Conservation (phyloP, 2,888 invertebrate species). For the Morinoia aosen region DNA sequence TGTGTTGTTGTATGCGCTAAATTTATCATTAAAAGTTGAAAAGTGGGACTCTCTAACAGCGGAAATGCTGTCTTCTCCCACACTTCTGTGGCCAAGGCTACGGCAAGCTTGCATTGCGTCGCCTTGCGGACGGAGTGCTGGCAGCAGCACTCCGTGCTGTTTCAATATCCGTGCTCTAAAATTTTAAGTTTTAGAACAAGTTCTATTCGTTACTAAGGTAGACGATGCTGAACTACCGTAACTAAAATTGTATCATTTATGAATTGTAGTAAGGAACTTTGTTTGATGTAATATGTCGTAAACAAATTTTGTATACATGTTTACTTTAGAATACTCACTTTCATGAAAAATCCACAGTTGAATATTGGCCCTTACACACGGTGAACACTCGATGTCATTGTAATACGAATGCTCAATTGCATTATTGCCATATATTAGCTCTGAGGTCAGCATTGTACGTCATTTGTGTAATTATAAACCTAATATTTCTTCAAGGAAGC, state of each 20-base stretch:
- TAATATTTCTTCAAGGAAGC: too few relatives aligned
- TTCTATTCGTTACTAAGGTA: not conserved
- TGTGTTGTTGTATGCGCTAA: not conserved
- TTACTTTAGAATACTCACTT: too few relatives aligned
- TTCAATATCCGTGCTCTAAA: not conserved
- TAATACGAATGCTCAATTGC: not conserved
- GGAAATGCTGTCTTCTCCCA: constrained; percentile 29
- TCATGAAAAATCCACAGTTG: not conserved
- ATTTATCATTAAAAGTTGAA: not conserved
- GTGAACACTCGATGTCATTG: not conserved
- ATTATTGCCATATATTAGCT: not conserved
- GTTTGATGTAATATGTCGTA: too few relatives aligned
- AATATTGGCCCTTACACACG: not conserved
- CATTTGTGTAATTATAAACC: too few relatives aligned
- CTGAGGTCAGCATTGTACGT: too few relatives aligned
- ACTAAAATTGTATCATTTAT: not conserved
- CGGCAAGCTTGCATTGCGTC: not conserved
- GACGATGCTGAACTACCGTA: not conserved
- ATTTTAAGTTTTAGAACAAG: not conserved
- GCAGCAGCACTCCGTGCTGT: too few relatives aligned
- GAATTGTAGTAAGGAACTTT: too few relatives aligned
- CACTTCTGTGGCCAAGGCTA: constrained; percentile 30
- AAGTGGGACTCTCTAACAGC: not conserved
- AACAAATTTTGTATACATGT: not conserved
- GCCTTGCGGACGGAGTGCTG: not conserved